Evolutionary conservation across 2,797 vertebrate species (phyloP), one percentile per base, ranked within the genome.

Genomic region (Oreochromis mossambicus): DNA sequence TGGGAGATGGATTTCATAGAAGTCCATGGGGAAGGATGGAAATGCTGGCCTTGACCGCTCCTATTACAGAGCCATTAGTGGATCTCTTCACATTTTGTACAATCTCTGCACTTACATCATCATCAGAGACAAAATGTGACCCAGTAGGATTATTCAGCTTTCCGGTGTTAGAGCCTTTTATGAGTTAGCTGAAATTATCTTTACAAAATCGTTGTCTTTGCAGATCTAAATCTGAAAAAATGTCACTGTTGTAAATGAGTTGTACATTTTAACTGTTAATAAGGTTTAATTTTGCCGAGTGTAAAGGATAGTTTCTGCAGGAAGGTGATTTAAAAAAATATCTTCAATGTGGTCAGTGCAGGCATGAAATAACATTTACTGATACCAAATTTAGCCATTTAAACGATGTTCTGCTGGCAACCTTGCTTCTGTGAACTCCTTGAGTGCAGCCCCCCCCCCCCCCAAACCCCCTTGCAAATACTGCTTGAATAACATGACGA

Each of bases 1-100:
- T 83, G 86, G 79, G 78, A 94, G 88, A 95, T 94, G 83, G 92
- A 92, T 95, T 96, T 94, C 83, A 87, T 79, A 66, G 52, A 68
- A 83, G 78, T 89, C 84, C 85, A 34, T 88, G 56, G 84, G 88
- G 80, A 55, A 70, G 88, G 89, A 80, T 76, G 41, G 70, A 91
- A 55, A 86, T 77, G 86, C 66, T 66, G 86, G 70, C 89, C 84
- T 90, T 92, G 82, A 92, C 88, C 77, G 80, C 75, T 92, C 77
- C 81, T 87, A 85, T 93, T 95, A 90, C 86, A 87, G 79, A 91
- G 84, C 86, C 89, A 91, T 95, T 94, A 94, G 88, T 54, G 77
- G 85, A 91, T 80, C 55, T 75, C 78, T 83, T 89, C 51, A 81
- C 61, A 86, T 89, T 84, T 79, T 90, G 48, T 84, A 55, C 61